A percentile compares a stretch with the other conserved stretches of the same genome.
phyloP scores from a whole-genome alignment of 2,113 vertebrate genomes.

The Indicator indicator region DNA sequence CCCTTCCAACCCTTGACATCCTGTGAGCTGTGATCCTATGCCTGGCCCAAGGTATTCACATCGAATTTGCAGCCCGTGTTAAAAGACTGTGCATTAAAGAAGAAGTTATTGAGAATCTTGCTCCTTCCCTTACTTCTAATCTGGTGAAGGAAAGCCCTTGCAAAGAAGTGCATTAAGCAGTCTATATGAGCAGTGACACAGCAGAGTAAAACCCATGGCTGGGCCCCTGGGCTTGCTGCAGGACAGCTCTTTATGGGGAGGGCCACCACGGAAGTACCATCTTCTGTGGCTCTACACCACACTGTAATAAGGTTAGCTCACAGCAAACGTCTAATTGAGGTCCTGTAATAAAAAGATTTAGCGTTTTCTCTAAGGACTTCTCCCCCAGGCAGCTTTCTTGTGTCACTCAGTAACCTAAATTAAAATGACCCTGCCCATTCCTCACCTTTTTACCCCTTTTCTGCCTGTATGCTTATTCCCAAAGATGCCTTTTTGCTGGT shows the following conservation, averaged over 20 bases:
- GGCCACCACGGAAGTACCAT: background rate
- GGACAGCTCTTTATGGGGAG: slow-evolving; percentile 1
- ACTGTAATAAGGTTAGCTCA: slow-evolving; percentile 37
- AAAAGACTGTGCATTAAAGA: background rate
- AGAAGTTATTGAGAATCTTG: background rate
- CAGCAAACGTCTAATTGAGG: slow-evolving; percentile 56
- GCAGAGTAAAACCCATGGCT: background rate
- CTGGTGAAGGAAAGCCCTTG: background rate
- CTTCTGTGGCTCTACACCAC: background rate
- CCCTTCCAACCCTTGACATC: no score
- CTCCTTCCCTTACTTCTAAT: background rate
- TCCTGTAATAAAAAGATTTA: slow-evolving; percentile 51
- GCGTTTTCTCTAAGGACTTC: slow-evolving; percentile 49
- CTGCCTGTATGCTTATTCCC: no score
- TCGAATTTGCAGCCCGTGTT: background rate
- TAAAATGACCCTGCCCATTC: background rate
- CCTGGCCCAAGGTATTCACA: background rate
- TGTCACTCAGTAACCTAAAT: background rate
- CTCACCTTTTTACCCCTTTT: slow-evolving; percentile 3
- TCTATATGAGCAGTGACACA: slow-evolving; percentile 34
- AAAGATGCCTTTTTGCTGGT: background rate
- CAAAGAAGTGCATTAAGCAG: background rate
- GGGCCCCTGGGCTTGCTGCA: slow-evolving; percentile 3
- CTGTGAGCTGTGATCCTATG: no score
- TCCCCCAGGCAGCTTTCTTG: slow-evolving; percentile 12